A percentile compares a stretch with the other conserved stretches of the same genome.
Conservation (phyloP, 2,797 vertebrate genomes). For the Argentina silus region DNA sequence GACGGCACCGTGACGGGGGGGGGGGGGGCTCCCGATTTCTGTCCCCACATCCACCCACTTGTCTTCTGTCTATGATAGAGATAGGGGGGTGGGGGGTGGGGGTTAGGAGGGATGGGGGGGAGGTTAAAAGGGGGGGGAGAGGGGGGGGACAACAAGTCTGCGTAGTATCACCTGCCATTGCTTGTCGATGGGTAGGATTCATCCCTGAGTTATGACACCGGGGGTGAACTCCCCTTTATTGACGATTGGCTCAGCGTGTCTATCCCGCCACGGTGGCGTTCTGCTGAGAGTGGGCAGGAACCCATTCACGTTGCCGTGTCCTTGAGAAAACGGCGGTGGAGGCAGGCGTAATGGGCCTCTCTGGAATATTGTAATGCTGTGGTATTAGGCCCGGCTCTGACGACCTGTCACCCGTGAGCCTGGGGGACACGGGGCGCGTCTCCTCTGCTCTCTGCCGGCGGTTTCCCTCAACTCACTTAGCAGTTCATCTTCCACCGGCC, state of each 20-base stretch:
- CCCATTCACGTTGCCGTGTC: slow-evolving; percentile 44
- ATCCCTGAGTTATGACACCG: slow-evolving; percentile 33
- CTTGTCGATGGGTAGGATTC: slow-evolving; percentile 28
- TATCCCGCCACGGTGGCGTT: no score
- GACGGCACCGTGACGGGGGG: slow-evolving; percentile 53
- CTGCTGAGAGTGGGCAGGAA: neutral
- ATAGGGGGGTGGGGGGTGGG: slow-evolving; percentile 25
- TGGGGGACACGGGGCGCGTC: slow-evolving; percentile 49
- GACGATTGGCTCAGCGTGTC: slow-evolving; percentile 28
- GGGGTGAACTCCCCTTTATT: slow-evolving; percentile 35
- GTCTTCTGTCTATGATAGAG: slow-evolving; percentile 51
- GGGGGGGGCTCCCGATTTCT: no score
- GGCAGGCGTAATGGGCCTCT: slow-evolving; percentile 43
- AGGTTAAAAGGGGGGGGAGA: no score
- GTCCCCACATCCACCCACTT: slow-evolving; percentile 22
- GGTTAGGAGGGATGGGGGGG: no score
- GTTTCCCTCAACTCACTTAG: slow-evolving; percentile 61
- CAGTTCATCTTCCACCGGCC: slow-evolving; percentile 56
- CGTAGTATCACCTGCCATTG: neutral
- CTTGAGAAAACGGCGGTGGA: slow-evolving; percentile 45
- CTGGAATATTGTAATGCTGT: slow-evolving; percentile 55
- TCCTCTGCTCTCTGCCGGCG: slow-evolving; percentile 56
- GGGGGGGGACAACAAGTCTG: no score
- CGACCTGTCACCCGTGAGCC: slow-evolving; percentile 48
- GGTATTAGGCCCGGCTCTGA: slow-evolving; percentile 55